Base-by-base conservation (phyloP, 2,113 vertebrate species). In the Piaya cayana region DNA sequence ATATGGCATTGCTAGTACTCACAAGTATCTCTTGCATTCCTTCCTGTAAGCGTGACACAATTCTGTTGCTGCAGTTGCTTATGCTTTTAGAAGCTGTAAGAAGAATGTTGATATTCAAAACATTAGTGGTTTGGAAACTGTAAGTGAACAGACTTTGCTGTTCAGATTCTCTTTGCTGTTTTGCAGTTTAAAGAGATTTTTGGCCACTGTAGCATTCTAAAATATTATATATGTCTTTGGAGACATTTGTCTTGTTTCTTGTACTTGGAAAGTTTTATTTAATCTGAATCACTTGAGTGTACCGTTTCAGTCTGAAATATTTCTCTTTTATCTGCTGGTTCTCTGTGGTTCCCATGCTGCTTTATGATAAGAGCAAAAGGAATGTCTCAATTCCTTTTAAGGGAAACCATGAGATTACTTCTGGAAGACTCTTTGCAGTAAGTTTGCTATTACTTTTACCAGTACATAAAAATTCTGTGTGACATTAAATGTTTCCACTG, bases 341-440 rank as follows among this genome's bases (percentile, higher is more conserved):
- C 52, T 93, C 23, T 84, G 64, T 88, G 82, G 82, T 92, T 95
- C 91, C 80, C 52, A 43, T 74, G 68, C 88, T 90, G 70, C 84
- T 76, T 87, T 82, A 60, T 75, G 83, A 88, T 80, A 88, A 91
- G 67, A 17, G 47, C 50, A 52, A 81, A 88, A 95, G 32, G 76
- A 96, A 94, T 84, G 88, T 32, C 82, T 90, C 27, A 16, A 47
- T 78, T 88, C 83, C 91, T 94, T 94, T 81, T 88, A 95, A 95
- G 88, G 92, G 69, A 90, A 92, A 69, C 67, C n/a, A 49, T 55
- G 79, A 50, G 50, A 86, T 92, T 74, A 60, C 30, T 93, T 74
- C 32, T 92, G 76, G 34, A 86, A 82, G 15, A 88, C 43, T 22
- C 52, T 94, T 86, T 75, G 58, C 77, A 67, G 32, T 80, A 37